Percentiles rank a stretch among this genome's conserved stretches.
These are phyloP conservation scores for Melanogrammus aeglefinus DNA, from an alignment of 2,797 vertebrate species.

Conservation along the genomic window DNA sequence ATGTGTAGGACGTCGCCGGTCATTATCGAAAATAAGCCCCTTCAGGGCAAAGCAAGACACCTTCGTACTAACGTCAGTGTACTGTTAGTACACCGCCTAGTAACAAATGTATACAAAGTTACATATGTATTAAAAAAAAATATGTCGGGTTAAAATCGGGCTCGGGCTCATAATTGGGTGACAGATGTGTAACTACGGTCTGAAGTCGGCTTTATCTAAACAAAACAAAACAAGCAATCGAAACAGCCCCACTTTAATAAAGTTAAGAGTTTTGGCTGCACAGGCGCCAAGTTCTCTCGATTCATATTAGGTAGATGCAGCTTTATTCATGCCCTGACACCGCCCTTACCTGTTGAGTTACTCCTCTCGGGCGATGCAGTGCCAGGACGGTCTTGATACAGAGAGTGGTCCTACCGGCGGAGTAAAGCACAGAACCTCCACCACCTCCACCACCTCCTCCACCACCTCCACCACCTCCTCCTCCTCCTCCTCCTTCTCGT, in stretches of 20 bases:
- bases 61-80: no score
- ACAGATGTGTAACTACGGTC: neutral
- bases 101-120: no score
- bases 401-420: neutral
- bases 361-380: neutral
- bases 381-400: neutral
- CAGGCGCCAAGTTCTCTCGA: neutral
- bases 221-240: neutral
- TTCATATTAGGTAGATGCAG: neutral
- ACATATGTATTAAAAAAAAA: no score
- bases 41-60: no score
- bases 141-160: no score
- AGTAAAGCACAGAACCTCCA: neutral
- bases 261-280: neutral
- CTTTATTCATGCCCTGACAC: neutral
- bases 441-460: neutral
- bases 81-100: no score
- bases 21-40: no score
- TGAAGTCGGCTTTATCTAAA: neutral
- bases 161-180: no score
- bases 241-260: neutral
- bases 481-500: neutral
- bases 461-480: neutral
- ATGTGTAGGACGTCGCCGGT: no score
- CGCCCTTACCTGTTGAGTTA: neutral